These are phyloP conservation scores for Chaenodraco wilsoni DNA, from an alignment of 2,797 vertebrate species.

Conservation along the genomic window DNA sequence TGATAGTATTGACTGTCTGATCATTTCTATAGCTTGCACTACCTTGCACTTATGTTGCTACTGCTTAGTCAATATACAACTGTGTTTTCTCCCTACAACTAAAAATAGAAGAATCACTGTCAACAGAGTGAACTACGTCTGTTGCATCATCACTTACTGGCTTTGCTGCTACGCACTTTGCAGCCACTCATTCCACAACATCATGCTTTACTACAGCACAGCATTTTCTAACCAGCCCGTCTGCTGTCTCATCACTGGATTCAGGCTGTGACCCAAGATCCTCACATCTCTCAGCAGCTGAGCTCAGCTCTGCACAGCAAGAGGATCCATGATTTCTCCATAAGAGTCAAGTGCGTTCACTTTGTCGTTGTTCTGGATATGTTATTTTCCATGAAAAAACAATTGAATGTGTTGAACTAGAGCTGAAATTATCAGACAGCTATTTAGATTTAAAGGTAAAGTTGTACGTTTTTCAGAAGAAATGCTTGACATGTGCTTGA, in stretches of 20 bases:
- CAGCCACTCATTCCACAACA: constrained; percentile 12
- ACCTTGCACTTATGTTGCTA: background rate
- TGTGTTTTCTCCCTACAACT: background rate
- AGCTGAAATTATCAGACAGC: background rate
- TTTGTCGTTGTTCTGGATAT: background rate
- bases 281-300: constrained; percentile 67
- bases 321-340: constrained; percentile 35
- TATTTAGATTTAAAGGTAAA: background rate
- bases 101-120: constrained; percentile 9
- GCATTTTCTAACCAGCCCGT: constrained; percentile 28
- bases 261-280: constrained; percentile 52
- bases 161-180: constrained; percentile 14
- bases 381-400: background rate
- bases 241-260: constrained; percentile 67
- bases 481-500: background rate
- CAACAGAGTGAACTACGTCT: background rate
- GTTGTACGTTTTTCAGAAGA: too few species aligned
- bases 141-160: constrained; percentile 5
- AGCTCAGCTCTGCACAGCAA: constrained; percentile 62
- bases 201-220: constrained; percentile 4
- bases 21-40: background rate
- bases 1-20: background rate
- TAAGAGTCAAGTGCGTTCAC: background rate
- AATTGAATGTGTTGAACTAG: background rate
- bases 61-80: background rate